Conservation (phyloP, 1,140 invertebrate species). For the Carcinoscorpius rotundicauda region DNA sequence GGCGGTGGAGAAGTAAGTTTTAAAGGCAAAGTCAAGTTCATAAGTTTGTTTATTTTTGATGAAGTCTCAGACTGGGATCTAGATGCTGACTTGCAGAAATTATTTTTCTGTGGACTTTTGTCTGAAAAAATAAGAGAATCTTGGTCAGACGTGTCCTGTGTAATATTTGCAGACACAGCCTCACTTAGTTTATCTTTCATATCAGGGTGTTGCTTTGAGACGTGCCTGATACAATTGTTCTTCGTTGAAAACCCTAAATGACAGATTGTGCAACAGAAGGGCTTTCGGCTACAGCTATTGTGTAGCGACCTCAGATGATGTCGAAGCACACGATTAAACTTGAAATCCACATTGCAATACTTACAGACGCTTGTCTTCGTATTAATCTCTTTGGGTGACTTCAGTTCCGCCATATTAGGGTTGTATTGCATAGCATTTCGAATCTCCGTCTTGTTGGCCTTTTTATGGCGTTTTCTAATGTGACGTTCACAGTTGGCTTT, state of each 20-base stretch:
- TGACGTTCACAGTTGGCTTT: conserved; percentile 73
- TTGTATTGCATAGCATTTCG: conserved; percentile 26
- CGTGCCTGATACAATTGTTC: conserved; percentile 36
- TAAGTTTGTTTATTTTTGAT: no score
- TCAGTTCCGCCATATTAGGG: conserved; percentile 21
- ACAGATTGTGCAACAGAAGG: conserved; percentile 33
- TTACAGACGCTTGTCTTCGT: conserved; percentile 35
- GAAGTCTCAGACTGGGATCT: not conserved
- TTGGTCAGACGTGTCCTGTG: not conserved
- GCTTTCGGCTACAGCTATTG: conserved; percentile 33
- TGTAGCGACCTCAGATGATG: conserved; percentile 34
- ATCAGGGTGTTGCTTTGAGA: conserved; percentile 34
- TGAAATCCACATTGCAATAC: conserved; percentile 37
- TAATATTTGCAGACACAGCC: conserved; percentile 14
- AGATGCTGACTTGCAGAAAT: not conserved
- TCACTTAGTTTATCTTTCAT: conserved; percentile 29
- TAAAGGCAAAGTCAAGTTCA: no score
- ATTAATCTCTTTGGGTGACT: conserved; percentile 11
- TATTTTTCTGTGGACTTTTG: not conserved
- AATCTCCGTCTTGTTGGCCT: conserved; percentile 47
- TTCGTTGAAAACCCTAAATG: conserved; percentile 36
- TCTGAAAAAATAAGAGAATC: not conserved
- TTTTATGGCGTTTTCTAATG: conserved; percentile 60
- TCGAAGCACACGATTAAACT: conserved; percentile 34
- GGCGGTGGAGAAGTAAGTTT: no score